Evolutionary conservation across 2,888 invertebrate genomes (phyloP), one percentile per base, ranked within the genome.

Genomic region (Yponomeuta plumbellus): DNA sequence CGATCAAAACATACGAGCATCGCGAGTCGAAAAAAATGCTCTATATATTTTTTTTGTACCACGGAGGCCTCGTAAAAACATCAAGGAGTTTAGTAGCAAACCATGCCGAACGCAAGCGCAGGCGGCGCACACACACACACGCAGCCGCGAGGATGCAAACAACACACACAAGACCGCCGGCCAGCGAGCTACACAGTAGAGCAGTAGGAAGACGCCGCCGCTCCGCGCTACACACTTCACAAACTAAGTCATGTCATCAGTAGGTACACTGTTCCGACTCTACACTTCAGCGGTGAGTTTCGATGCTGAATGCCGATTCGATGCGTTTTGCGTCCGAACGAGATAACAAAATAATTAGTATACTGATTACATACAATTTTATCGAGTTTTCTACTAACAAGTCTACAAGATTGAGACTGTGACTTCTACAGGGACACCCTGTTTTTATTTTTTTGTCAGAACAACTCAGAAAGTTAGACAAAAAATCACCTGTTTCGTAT

Each of bases 81-180:
- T 17, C 13, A 52, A 52, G 44, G 21, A 62, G 56, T 68, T 78
- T 77, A 77, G 72, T 74, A 65, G 58, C 72, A 72, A 70, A 64
- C 65, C 85, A 86, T 85, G 86, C 87, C 78, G 21, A 58, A 34
- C 56, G 34, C 57, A 58, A 23, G 34, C 65, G 57, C 77, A 80
- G 80, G 84, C 88, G 78, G 76, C 76, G 81, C 84, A 78, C 73
- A 76, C 77, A 79, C 79, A 76, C 72, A 76, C 70, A 73, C 75
- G 76, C 73, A 79, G 76, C 80, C 81, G 80, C 81, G 82, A 76
- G 80, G 80, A 84, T 82, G 76, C 84, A 81, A 84, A 85, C 86
- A 68, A 40, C 66, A 87, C 88, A 86, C 87, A 90, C 91, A 86
- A 86, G 72, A 88, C 85, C 88, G 83, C 86, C 89, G 90, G 87